Base-by-base conservation (phyloP, 2,113 vertebrate species). In the Solea solea region DNA sequence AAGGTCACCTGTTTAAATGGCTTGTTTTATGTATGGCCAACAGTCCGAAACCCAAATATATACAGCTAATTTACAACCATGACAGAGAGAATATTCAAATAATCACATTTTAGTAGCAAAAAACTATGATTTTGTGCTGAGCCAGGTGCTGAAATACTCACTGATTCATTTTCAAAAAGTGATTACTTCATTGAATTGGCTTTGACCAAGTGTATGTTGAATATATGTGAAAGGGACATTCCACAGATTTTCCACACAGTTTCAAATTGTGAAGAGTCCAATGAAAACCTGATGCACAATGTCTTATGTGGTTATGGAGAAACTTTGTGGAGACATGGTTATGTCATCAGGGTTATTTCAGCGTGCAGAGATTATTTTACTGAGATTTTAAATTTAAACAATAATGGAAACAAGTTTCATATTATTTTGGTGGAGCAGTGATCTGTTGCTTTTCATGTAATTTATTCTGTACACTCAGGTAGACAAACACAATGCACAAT, bases 381-480 rank as follows among this genome's bases (percentile, higher is more conserved):
- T 41, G 56, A 60, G 52, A 34, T 34, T 34, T 34, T 34, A 34
- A 34, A 34, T 6, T 34, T 51, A 9, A 11, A 40, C 69, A 67
- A 70, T 45, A 15, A 48, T 63, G 63, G 16, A 69, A 44, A 57
- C 16, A 53, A 54, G 9, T 44, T 64, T 44, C 57, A 28, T 55
- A 59, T 74, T 53, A 58, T 66, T 63, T 3, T 27, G 51, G 64
- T 57, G 63, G 50, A n/a, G 69, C n/a, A 7, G 76, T 61, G 27
- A 27, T 46, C 78, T 73, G 66, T 49, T 76, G 69, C 68, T 40
- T 44, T 4, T 49, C 28, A 40, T 27, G 16, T 68, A 59, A 78
- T 88, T 80, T 75, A 68, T 73, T 78, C 62, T 71, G 74, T 70
- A 77, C 78, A 63, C 78, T 75, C 66, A 69, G 78, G 72, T 75